A percentile compares a stretch with the other conserved stretches of the same genome.
Conservation (phyloP, 1,140 invertebrate genomes). For the Cardiocondyla obscurior region DNA sequence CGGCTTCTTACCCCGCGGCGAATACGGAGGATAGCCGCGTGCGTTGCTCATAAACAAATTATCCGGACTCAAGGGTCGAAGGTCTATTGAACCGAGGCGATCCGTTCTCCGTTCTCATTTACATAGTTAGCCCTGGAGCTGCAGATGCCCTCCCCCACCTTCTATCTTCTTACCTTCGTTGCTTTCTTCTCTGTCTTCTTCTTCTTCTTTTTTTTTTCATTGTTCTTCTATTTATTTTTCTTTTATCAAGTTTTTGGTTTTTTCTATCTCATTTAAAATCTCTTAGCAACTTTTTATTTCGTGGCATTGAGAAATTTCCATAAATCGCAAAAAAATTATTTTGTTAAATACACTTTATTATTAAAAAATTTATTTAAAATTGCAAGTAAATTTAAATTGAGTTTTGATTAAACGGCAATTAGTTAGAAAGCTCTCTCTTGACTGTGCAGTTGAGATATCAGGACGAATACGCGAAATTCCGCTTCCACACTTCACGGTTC, state of each 20-base stretch:
- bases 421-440: background rate
- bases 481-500: background rate
- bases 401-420: background rate
- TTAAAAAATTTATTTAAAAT: background rate
- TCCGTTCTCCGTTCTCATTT: conserved; percentile 82
- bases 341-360: too few relatives aligned
- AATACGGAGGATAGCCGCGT: conserved; percentile 78
- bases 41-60: conserved; percentile 84
- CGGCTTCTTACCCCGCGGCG: conserved; percentile 76
- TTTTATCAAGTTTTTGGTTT: conserved; percentile 27
- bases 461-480: background rate
- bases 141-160: conserved; percentile 63
- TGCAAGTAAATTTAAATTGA: background rate
- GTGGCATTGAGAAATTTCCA: background rate
- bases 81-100: conserved; percentile 84
- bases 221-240: background rate
- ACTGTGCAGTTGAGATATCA: conserved; percentile 18
- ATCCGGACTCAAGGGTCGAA: conserved; percentile 84
- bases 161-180: conserved; percentile 40
- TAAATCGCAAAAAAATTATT: too few relatives aligned
- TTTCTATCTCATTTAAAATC: conserved; percentile 50
- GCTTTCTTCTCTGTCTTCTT: conserved; percentile 42
- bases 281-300: background rate
- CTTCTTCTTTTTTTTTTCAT: conserved; percentile 19
- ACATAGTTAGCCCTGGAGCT: conserved; percentile 81